phyloP scores from a whole-genome alignment of 2,888 invertebrate genomes.

The Drosophila quinaria region DNA sequence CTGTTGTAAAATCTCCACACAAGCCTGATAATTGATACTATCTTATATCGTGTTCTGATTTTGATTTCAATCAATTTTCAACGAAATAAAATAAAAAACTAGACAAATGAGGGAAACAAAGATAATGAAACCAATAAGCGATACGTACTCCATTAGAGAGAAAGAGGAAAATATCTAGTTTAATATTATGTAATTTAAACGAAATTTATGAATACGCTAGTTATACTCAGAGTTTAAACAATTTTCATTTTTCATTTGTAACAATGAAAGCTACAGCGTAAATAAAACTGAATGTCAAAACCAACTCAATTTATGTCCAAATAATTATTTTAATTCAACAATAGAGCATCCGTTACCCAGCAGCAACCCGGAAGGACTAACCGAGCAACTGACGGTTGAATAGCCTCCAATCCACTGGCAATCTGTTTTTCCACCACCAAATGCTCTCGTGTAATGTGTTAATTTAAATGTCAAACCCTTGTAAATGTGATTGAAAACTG shows the following conservation, averaged over 20 bases:
- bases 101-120: constrained; percentile 68
- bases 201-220: constrained; percentile 76
- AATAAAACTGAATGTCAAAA: constrained; percentile 76
- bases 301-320: constrained; percentile 24
- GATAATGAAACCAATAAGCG: constrained; percentile 39
- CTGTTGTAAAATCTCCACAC: constrained; percentile 37
- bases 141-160: constrained; percentile 42
- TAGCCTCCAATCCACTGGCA: constrained; percentile 7
- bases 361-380: constrained; percentile 53
- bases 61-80: constrained; percentile 20
- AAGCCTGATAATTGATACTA: constrained; percentile 3
- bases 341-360: constrained; percentile 27
- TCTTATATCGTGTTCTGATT: constrained; percentile 23
- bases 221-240: constrained; percentile 67
- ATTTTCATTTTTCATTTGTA: constrained; percentile 75
- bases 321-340: constrained; percentile 17
- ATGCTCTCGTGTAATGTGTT: constrained; percentile 36
- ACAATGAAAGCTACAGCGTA: constrained; percentile 73
- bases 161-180: constrained; percentile 72
- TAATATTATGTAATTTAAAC: constrained; percentile 81
- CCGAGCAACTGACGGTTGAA: constrained; percentile 11
- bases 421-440: constrained; percentile 39
- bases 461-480: constrained; percentile 65
- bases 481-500: constrained; percentile 48
- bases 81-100: constrained; percentile 38